Evolutionary conservation across 2,113 vertebrate genomes (phyloP), one percentile per base, ranked within the genome.

Genomic region (Turdus rufiventris): DNA sequence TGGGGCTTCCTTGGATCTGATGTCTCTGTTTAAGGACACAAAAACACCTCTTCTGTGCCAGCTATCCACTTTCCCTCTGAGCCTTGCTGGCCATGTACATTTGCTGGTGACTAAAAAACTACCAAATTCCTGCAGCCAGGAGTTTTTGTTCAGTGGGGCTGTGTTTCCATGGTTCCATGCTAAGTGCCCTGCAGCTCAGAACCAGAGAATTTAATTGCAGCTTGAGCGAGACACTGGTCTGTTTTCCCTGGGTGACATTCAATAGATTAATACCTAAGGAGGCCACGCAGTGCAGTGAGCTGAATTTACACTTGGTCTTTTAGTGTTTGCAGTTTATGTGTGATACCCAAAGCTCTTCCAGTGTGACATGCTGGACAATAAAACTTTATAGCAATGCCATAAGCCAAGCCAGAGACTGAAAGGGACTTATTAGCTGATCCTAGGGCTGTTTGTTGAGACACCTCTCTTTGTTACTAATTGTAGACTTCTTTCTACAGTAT

Each of bases 301-400:
- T 83, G 91, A 90, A 95, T 91, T 93, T 95, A 85, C 60, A 53
- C 88, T 86, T 71, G 78, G 89, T 66, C 60, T 93, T 96, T 92
- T 38, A 94, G 51, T 77, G 51, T 83, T 94, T 88, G 77, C 82
- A 77, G 63, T 94, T 90, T 70, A 58, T 71, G 50, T 71, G 78
- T 2, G 17, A 90, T 68, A 85, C 85, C 85, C 75, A 93, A 68
- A 95, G 71, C 88, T 83, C 78, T 94, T 88, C 82, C 33, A 65
- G 43, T 77, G 72, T 71, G 57, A 93, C 72, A 67, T 4, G 6
- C 75, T 71, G 72, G 71, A 76, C 75, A 88, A 88, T 71, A 95
- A 93, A 93, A 88, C 75, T 83, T 83, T 75, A 48, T 13, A 91
- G 75, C 8, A 43, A 45, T 61, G 75, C 82, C 56, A 56, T 83